A percentile compares a stretch with the other conserved stretches of the same genome.
Conservation (phyloP, 2,113 vertebrate genomes). For the Callaeas wilsoni region DNA sequence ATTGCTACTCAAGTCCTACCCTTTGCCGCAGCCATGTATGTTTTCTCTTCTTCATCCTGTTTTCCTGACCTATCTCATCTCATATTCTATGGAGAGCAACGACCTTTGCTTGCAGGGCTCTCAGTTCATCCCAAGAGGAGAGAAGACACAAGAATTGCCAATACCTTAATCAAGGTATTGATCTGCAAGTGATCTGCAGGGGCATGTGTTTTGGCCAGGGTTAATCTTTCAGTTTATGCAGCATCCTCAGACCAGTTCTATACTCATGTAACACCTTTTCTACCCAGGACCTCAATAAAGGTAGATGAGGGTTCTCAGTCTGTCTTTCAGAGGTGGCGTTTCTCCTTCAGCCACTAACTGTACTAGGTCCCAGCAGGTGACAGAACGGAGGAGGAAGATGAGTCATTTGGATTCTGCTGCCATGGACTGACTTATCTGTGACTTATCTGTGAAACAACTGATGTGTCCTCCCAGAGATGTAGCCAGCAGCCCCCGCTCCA, state of each 20-base stretch:
- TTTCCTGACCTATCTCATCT: not conserved
- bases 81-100: not conserved
- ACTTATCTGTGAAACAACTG: not conserved
- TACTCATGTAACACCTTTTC: not conserved
- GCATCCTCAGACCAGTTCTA: not conserved
- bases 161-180: not conserved
- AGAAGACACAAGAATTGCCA: not conserved
- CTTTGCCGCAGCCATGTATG: not conserved
- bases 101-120: not conserved
- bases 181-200: not conserved
- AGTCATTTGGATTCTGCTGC: constrained; percentile 14
- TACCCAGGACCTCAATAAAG: not conserved
- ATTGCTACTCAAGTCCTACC: not conserved
- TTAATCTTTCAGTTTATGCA: not conserved
- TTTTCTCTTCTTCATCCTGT: not conserved
- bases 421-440: not conserved
- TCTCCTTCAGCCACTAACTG: not conserved
- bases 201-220: not conserved
- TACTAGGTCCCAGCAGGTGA: not conserved
- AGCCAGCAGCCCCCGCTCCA: not conserved
- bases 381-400: not conserved
- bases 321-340: not conserved
- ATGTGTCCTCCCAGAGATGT: not conserved
- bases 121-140: not conserved
- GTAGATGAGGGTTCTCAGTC: not conserved